Base-by-base conservation (phyloP, 1,140 invertebrate genomes). In the Aporrectodea caliginosa region DNA sequence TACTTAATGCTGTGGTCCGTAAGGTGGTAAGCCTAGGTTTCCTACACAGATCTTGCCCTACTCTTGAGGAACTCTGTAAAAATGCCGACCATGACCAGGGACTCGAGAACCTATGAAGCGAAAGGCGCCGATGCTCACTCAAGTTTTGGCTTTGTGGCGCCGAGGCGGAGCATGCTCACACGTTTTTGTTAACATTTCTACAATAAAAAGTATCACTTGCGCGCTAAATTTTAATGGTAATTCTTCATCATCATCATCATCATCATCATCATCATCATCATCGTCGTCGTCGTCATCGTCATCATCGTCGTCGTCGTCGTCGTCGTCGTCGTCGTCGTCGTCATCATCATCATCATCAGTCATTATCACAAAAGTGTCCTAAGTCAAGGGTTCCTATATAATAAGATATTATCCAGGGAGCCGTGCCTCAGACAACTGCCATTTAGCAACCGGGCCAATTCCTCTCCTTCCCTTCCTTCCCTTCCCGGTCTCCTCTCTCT, bases 341-440 rank as follows among this genome's bases (percentile, higher is more conserved):
- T 58, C 43, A 58, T 58, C 43, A 58, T 58, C 43, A 58, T 58
- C 43, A 58, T 58, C 43, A 58, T 58, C 43, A 58, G n/a, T 58
- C 43, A 58, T 58, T 22, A 58, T 58, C 43, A 58, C 22, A 6
- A 58, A 12, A 6, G 22, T 58, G 6, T 12, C 22, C 43, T 12
- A 12, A 6, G 6, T 58, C 6, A 58, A 58, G 6, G 6, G 43
- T 58, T 58, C 6, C 22, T 58, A 12, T 58, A 12, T 58, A 58
- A 6, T 58, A 12, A 22, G 6, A 12, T 12, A 12, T 58, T 58
- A 58, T 58, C 22, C 43, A 58, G 22, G 43, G 6, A 58, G 6
- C 22, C 22, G 43, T 58, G 6, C 6, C 43, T 58, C 43, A 58
- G 22, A 58, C 43, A 58, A 58, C 22, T 58, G 22, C 43, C 43